Percentiles rank a stretch among this genome's conserved stretches.
These are phyloP conservation scores for Lagria hirta DNA, from an alignment of 2,888 invertebrate genomes.

Conservation along the genomic window DNA sequence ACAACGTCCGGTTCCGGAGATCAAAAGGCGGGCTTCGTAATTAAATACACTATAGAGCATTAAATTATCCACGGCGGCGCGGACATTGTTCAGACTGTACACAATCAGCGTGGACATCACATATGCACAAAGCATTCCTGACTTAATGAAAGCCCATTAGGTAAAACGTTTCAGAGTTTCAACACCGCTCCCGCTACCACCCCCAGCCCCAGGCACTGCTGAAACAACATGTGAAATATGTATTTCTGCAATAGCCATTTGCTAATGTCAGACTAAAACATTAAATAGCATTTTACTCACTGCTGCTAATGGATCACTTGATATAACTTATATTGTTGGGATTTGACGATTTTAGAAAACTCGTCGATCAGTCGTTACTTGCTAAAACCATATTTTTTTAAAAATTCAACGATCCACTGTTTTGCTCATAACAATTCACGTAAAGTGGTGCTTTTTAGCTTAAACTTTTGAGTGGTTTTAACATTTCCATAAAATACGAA, in stretches of 20 bases:
- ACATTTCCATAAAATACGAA: too few relatives aligned
- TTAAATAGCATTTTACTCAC: conserved; percentile 38
- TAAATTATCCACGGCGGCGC: conserved; percentile 49
- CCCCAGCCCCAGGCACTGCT: conserved; percentile 28
- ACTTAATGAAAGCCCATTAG: conserved; percentile 55
- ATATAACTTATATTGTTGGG: conserved; percentile 35
- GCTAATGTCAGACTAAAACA: conserved; percentile 38
- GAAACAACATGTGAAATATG: conserved; percentile 37
- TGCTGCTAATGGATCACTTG: conserved; percentile 39
- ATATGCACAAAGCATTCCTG: conserved; percentile 55
- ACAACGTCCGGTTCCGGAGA: conserved; percentile 49
- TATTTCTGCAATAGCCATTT: conserved; percentile 37
- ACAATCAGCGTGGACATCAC: conserved; percentile 53
- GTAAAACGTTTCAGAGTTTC: conserved; percentile 51
- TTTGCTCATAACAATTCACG: too few relatives aligned
- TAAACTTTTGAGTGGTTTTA: too few relatives aligned
- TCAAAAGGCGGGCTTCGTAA: conserved; percentile 51
- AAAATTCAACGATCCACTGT: too few relatives aligned
- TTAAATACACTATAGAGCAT: conserved; percentile 54
- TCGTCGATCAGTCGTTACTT: too few relatives aligned
- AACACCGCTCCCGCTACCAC: conserved; percentile 28
- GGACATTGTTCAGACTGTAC: conserved; percentile 46
- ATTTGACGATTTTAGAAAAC: conserved; percentile 27
- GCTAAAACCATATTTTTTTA: too few relatives aligned
- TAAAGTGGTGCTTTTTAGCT: too few relatives aligned